Evolutionary conservation across 2,113 vertebrate species (phyloP), one percentile per base, ranked within the genome.

Genomic region (Panthera tigris): DNA sequence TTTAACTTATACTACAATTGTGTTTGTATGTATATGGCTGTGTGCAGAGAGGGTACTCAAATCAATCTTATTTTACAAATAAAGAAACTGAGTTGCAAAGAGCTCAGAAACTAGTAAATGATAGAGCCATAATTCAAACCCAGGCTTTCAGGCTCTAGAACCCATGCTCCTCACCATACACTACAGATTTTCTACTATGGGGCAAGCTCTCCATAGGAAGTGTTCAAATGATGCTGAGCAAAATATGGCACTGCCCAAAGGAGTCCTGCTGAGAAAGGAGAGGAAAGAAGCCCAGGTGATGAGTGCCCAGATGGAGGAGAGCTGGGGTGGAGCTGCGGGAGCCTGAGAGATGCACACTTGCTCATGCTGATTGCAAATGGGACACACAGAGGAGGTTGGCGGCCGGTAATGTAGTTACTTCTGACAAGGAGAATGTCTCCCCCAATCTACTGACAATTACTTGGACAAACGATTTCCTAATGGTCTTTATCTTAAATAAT

Each of bases 401-500:
- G 4, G 80, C 14, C 68, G 39, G 55, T 11, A 33, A 74, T 3
- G 15, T 21, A 25, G 63, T 69, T 36, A n/a, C 50, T 76, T 89
- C 74, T 79, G 52, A 85, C 2, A 9, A 55, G 36, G 79, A 13
- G 13, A 94, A 7, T 33, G 4, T 87, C 65, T 31, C n/a, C 61
- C 25, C 39, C 73, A 31, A 76, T 39, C 36, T 85, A 13, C 36
- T 48, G n/a, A 82, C 9, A 65, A 31, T 33, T 63, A 31, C 48
- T 87, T 31, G 50, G 39, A 31, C 74, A 76, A 74, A 79, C 79
- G n/a, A 88, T 61, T 81, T 71, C 45, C 57, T 76, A 39, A 50
- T n/a, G 19, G 48, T 82, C n/a, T 94, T 93, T n/a, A 76, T 57
- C 14, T 33, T 41, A 50, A 95, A 71, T 27, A 45, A 65, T 69